Base-by-base conservation (phyloP, 2,113 vertebrate genomes). In the Aplodontia rufa region DNA sequence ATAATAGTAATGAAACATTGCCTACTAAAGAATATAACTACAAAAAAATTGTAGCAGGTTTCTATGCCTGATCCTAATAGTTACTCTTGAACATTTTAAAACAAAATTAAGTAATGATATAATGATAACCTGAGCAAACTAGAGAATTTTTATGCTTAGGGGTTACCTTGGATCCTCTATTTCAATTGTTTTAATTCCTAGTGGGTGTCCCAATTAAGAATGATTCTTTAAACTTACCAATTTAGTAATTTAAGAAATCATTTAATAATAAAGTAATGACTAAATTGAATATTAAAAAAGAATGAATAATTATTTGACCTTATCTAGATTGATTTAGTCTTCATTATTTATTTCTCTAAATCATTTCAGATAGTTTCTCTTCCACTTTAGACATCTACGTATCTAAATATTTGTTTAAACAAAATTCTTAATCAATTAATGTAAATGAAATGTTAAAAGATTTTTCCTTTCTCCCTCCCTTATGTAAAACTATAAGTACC, bases 391-490 rank as follows among this genome's bases (percentile, higher is more conserved):
- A 89, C 4, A 82, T 42, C 30, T 92, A 75, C 28, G 28, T 40
- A 93, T 55, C 53, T 86, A 78, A 89, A 85, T 24, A 71, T 66
- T 71, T 87, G 3, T 17, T 92, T 83, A 49, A 95, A 74, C 35
- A 96, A 89, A 90, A 94, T 24, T 82, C 42, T 90, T 90, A 76
- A 90, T 72, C n/a, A 83, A 58, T 72, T 95, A 75, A n/a, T 90
- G 88, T 72, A 79, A 82, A 66, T n/a, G 71, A 91, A 96, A 83
- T 86, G 24, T 79, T 94, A 78, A 89, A 76, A 74, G 32, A 24
- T 13, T 66, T 96, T 87, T 80, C 49, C 53, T 78, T 71, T n/a
- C n/a, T n/a, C n/a, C n/a, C n/a, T n/a, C n/a, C n/a, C n/a, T n/a
- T n/a, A n/a, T n/a, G n/a, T n/a, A n/a, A n/a, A n/a, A n/a, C n/a